Base-by-base conservation (phyloP, 2,888 invertebrate genomes). In the Cylloceria caligata region DNA sequence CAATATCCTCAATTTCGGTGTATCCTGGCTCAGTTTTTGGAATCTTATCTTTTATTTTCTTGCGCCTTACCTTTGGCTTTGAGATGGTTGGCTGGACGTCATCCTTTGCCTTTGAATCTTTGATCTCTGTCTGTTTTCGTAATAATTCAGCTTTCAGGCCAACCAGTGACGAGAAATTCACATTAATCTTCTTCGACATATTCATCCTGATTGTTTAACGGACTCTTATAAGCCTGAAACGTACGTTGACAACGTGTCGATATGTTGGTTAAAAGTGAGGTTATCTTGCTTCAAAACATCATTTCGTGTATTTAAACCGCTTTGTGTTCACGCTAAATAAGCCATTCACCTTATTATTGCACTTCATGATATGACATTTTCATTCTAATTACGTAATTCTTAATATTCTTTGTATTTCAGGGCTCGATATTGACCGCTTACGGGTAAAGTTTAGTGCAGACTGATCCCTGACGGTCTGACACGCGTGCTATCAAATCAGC, bases 101-200 rank as follows among this genome's bases (percentile, higher is more conserved):
- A 86, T 94, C 91, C 87, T 94, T 95, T 74, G 94, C 91, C 75
- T 95, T 97, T 5, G 95, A 95, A 89, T 95, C 95, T 77, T 94
- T 93, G 0, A 97, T 95, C 93, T 98, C 98, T 87, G 96, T 96
- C 93, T 98, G 97, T 92, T 98, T 98, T 83, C 96, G 95, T 60
- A 97, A 92, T 16, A 99, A 94, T 93, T 99, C 98, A 0, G 98
- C 98, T 93, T 98, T 98, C 81, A 99, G 93, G 88, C 96, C 97
- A n/a, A 97, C 93, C 68, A 97, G 90, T 0, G 92, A 92, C 16
- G 92, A 92, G 76, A 88, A 88, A 83, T 91, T 92, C 0, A 92
- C 88, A 27, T 90, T 92, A 65, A 92, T 91, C 79, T 90, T 92
- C 74, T 90, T 92, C 2, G 89, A 84, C 19, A 79, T 86, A 79